These are phyloP conservation scores for Bubo bubo DNA, from an alignment of 2,113 vertebrate species.

Conservation along the genomic window DNA sequence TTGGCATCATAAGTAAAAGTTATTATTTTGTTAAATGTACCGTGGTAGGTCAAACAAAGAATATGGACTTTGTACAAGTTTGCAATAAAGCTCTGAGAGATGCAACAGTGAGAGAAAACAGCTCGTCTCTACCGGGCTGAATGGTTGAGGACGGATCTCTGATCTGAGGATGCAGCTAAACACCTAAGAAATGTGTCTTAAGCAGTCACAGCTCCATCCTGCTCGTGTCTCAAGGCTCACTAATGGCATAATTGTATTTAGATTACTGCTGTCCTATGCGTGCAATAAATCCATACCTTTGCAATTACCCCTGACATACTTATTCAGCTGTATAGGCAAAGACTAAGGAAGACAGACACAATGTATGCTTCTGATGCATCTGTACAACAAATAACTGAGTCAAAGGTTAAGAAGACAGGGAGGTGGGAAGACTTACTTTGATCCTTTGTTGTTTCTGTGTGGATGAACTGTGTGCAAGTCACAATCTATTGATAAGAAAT, in stretches of 20 bases:
- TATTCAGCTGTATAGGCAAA: background rate
- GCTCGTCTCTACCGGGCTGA: background rate
- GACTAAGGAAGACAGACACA: background rate
- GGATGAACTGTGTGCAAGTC: fast-evolving
- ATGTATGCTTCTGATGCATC: background rate
- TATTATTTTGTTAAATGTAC: background rate
- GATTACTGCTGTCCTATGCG: background rate
- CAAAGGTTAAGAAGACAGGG: background rate
- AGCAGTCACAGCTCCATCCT: background rate
- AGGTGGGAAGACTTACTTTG: background rate
- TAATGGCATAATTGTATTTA: background rate
- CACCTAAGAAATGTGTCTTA: background rate
- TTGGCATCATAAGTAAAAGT: background rate
- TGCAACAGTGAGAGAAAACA: background rate
- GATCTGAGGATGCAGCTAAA: background rate
- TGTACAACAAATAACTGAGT: background rate
- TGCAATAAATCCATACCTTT: background rate
- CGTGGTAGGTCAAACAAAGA: background rate
- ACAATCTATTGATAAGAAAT: background rate
- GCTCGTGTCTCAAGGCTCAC: background rate
- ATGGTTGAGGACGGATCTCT: background rate
- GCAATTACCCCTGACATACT: background rate
- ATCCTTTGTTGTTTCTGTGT: background rate
- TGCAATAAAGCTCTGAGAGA: background rate
- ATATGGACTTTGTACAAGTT: background rate